Percentiles rank a stretch among this genome's conserved stretches.
Conservation (phyloP, 2,888 invertebrate species). For the Neoitamus cyanurus region DNA sequence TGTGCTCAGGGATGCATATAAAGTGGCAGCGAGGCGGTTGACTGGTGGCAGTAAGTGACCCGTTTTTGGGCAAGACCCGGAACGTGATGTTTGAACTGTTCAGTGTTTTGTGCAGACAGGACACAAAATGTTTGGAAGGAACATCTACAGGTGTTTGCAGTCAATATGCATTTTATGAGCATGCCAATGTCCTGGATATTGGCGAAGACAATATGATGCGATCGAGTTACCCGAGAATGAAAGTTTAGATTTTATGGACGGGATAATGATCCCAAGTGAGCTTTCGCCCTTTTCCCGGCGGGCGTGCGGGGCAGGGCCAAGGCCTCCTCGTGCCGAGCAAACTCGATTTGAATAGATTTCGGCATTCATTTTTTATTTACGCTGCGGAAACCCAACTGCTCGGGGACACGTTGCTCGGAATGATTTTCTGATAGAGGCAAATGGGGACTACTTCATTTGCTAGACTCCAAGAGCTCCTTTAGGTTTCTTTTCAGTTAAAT, state of each 20-base stretch:
- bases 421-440: not conserved
- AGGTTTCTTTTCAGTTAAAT: not conserved
- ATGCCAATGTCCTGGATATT: constrained; percentile 8
- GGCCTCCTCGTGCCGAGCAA: not conserved
- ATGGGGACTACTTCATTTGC: not conserved
- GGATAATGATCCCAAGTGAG: not conserved
- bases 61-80: constrained; percentile 26
- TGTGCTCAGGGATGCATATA: constrained; percentile 2
- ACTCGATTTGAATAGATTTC: not conserved
- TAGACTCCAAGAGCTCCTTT: not conserved
- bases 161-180: constrained; percentile 36
- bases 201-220: constrained; percentile 18
- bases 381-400: not conserved
- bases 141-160: constrained; percentile 44
- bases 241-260: constrained; percentile 25
- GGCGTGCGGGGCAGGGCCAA: not conserved
- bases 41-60: constrained; percentile 33
- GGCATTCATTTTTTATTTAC: not conserved
- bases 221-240: constrained; percentile 17
- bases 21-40: constrained; percentile 6
- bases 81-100: constrained; percentile 39
- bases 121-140: constrained; percentile 6
- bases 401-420: not conserved
- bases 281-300: not conserved
- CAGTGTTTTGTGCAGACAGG: not conserved